Conservation (phyloP, 1,140 invertebrate genomes). For the Ephestia elutella region DNA sequence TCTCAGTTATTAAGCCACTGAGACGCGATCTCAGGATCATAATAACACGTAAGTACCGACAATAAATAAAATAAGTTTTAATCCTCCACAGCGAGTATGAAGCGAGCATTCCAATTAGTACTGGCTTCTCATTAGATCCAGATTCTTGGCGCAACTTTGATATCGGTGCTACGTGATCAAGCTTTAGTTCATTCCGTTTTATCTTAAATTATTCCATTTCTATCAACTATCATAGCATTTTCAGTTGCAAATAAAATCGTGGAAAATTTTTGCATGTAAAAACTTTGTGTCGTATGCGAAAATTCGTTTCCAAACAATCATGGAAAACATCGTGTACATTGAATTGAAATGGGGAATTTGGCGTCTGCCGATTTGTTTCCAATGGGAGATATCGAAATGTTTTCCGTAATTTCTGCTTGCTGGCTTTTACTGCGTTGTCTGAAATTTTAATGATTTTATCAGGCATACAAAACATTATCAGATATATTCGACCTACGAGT, state of each 20-base stretch:
- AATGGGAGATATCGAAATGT: neutral
- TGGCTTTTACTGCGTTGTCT: neutral
- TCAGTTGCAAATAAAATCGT: neutral
- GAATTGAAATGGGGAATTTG: conserved; percentile 10
- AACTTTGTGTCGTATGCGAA: conserved; percentile 8
- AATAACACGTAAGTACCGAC: conserved; percentile 24
- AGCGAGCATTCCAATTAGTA: conserved; percentile 64
- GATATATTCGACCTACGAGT: neutral
- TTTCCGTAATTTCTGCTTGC: conserved; percentile 6
- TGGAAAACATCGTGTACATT: conserved; percentile 7
- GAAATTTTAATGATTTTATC: neutral
- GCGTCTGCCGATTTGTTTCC: conserved; percentile 4
- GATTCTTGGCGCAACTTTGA: conserved; percentile 50
- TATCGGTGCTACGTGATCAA: conserved; percentile 56
- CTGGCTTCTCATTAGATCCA: conserved; percentile 56
- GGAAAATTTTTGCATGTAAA: conserved; percentile 5
- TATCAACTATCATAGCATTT: conserved; percentile 4
- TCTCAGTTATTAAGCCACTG: no score
- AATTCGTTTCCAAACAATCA: conserved; percentile 11
- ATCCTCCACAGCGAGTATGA: conserved; percentile 30
- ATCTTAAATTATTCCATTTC: conserved; percentile 27
- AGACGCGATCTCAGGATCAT: neutral
- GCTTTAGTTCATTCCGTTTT: conserved; percentile 43
- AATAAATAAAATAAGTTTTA: conserved; percentile 32
- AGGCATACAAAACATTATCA: neutral